Evolutionary conservation across 2,888 invertebrate genomes (phyloP), one percentile per base, ranked within the genome.

Genomic region (Dendrolimus houi): DNA sequence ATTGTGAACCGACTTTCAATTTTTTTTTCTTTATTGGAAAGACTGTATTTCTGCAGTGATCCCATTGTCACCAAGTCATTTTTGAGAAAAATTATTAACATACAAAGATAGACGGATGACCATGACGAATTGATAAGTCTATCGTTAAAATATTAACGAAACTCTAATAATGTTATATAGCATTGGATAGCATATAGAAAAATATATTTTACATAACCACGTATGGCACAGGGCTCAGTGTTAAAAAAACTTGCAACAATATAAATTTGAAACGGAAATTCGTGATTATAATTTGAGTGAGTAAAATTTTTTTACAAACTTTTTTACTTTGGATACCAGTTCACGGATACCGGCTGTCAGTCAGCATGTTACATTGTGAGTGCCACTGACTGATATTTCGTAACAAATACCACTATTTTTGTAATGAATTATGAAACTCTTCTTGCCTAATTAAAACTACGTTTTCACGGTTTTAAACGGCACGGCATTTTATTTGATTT

Each of bases 271-370:
- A 52, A 56, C 53, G 52, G 47, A 47, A 47, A 47, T 47, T 12
- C 47, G 47, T 12, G 12, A 8, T 47, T 12, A 47, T 47, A 10
- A 10, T 10, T 47, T 47, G 12, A 29, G 29, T 47, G 47, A 47
- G 9, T 10, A 47, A 14, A 14, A 1, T 47, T 47, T 12, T 40
- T 52, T 47, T 47, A 6, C 29, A 3, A 29, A 29, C 29, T 29
- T 29, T 29, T 29, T 29, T 29, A 17, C 59, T 61, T 64, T 54
- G 57, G 63, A 66, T 65, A 62, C 65, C 61, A 64, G 56, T 63
- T 62, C 60, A 56, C 57, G 64, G 64, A 64, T 69, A 64, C 54
- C 13, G 62, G 61, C 64, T 65, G 65, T 67, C 65, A 67, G 60
- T 65, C 54, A 57, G 59, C 62, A 47, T 47, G 12, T 47, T 47